Conservation (phyloP, 2,113 vertebrate species). For the Calyptommatus sinebrachiatus region DNA sequence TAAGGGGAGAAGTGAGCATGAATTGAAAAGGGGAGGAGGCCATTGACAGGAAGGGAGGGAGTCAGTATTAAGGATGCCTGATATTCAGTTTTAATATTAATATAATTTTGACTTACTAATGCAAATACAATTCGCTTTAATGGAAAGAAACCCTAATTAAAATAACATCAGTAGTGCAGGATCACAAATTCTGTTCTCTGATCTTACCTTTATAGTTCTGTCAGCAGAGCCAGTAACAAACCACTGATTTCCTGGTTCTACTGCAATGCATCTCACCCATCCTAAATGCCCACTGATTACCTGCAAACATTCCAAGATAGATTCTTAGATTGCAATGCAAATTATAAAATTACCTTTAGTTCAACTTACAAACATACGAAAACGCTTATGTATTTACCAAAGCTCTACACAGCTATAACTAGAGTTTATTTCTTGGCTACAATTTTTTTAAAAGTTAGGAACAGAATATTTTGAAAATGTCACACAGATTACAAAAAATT, state of each 20-base stretch:
- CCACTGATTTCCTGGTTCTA: slow-evolving; percentile 98
- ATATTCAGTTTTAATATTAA: background rate
- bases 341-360: background rate
- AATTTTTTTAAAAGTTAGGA: background rate
- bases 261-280: slow-evolving; percentile 95
- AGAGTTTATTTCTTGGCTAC: too few species aligned
- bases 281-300: slow-evolving; percentile 98
- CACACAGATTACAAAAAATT: background rate
- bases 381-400: background rate
- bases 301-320: slow-evolving; percentile 62
- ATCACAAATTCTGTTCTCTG: background rate
- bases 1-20: too few species aligned
- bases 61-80: too few species aligned
- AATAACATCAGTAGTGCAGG: background rate
- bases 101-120: background rate
- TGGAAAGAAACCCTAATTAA: background rate
- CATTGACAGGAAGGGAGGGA: too few species aligned
- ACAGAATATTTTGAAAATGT: background rate
- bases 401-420: background rate
- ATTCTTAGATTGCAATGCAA: background rate
- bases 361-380: background rate
- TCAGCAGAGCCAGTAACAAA: slow-evolving; percentile 98
- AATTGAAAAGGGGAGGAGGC: too few species aligned
- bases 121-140: slow-evolving; percentile 12
- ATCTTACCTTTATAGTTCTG: slow-evolving; percentile 92